phyloP scores from a whole-genome alignment of 2,797 vertebrate species.

The Dicrostonyx torquatus region DNA sequence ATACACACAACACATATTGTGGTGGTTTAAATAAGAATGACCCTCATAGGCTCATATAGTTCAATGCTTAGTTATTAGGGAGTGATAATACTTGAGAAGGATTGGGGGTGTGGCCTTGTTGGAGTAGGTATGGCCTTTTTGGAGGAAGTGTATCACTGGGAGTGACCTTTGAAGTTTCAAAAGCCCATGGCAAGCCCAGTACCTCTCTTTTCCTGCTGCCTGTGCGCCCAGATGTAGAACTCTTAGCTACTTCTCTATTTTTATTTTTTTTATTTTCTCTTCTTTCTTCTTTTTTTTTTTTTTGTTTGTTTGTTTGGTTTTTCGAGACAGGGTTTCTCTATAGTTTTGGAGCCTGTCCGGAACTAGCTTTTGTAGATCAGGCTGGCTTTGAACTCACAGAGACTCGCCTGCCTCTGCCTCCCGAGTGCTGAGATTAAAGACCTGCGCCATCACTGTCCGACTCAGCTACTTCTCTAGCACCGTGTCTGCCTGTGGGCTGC shows the following conservation, averaged over 20 bases:
- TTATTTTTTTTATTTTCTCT: no score
- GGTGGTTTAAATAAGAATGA: background rate
- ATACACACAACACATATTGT: background rate
- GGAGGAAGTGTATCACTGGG: background rate
- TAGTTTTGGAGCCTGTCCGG: no score
- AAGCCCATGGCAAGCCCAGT: background rate
- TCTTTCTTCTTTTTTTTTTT: no score
- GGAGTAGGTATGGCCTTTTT: background rate
- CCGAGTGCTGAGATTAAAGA: no score
- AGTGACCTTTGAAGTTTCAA: background rate
- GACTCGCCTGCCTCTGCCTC: no score
- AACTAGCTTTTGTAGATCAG: no score
- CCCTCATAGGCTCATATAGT: background rate
- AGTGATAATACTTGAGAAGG: background rate
- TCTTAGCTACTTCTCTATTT: background rate
- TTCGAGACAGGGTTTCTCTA: no score
- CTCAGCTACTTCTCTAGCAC: background rate
- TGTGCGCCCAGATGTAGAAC: background rate
- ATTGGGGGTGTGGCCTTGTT: background rate
- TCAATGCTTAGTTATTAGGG: background rate
- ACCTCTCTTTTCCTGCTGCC: background rate
- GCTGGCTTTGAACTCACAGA: no score
- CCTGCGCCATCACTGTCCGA: no score
- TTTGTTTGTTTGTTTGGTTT: no score
- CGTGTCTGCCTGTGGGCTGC: background rate